A percentile compares a stretch with the other conserved stretches of the same genome.
Conservation (phyloP, 2,888 invertebrate genomes). For the Desoria tigrina region DNA sequence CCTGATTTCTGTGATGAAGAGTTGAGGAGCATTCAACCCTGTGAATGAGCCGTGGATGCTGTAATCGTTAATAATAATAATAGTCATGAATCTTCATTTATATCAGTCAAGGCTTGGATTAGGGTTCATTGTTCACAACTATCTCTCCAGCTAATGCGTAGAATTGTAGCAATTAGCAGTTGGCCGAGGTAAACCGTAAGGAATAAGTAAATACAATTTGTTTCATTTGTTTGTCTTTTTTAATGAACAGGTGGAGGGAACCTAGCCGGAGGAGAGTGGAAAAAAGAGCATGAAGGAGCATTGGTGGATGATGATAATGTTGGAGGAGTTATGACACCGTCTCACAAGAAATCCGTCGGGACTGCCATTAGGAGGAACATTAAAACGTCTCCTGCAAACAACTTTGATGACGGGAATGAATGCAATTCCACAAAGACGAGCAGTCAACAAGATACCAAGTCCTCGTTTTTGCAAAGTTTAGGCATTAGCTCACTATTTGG, state of each 20-base stretch:
- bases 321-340: slow-evolving; percentile 26
- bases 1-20: too few relatives aligned
- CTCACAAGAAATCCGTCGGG: slow-evolving; percentile 23
- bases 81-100: too few relatives aligned
- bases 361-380: slow-evolving; percentile 12
- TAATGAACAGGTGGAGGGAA: slow-evolving; percentile 32
- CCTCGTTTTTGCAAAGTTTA: neutral
- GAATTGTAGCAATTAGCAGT: slow-evolving; percentile 24
- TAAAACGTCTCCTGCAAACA: slow-evolving; percentile 4
- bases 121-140: slow-evolving; percentile 15
- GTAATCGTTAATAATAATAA: too few relatives aligned
- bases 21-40: too few relatives aligned
- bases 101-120: neutral
- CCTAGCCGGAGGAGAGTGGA: neutral
- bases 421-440: neutral
- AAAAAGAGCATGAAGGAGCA: slow-evolving; percentile 1
- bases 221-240: slow-evolving; percentile 31
- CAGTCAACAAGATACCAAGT: too few relatives aligned
- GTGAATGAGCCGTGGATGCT: too few relatives aligned
- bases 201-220: slow-evolving; percentile 24
- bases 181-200: slow-evolving; percentile 3
- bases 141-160: neutral
- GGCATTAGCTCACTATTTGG: neutral
- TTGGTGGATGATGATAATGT: slow-evolving; percentile 13
- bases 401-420: slow-evolving; percentile 17